Percentiles rank a stretch among this genome's conserved stretches.
These are phyloP conservation scores for Apamea monoglypha DNA, from an alignment of 2,888 invertebrate genomes.

Conservation along the genomic window DNA sequence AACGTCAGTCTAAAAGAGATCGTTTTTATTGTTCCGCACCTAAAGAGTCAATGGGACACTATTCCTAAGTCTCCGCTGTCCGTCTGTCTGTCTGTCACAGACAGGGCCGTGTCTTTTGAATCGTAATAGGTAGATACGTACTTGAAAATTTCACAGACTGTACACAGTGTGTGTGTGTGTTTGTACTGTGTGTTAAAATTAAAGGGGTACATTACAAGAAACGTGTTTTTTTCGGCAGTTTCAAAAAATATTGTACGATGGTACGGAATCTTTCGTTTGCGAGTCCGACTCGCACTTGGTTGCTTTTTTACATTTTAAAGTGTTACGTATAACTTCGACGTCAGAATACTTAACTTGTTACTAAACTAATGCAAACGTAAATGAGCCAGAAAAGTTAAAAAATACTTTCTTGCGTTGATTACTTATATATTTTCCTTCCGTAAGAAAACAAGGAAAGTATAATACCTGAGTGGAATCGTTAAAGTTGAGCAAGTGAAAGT, in stretches of 20 bases:
- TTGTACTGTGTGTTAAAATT: too few relatives aligned
- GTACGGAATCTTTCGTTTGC: too few relatives aligned
- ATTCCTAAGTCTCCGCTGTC: neutral
- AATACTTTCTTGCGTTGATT: neutral
- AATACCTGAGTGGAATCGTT: slow-evolving; percentile 11
- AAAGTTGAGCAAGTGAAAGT: slow-evolving; percentile 36
- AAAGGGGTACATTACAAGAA: too few relatives aligned
- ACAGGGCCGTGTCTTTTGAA: neutral
- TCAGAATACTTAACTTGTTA: neutral
- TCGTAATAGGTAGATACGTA: neutral
- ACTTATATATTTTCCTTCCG: neutral
- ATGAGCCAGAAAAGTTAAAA: neutral
- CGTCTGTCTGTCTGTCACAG: too few relatives aligned
- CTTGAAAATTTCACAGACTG: too few relatives aligned
- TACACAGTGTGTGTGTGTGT: too few relatives aligned
- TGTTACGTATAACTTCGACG: too few relatives aligned
- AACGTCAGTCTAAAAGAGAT: neutral
- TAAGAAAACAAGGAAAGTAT: slow-evolving; percentile 34
- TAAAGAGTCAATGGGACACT: neutral
- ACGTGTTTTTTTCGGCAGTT: too few relatives aligned
- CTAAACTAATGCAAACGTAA: neutral
- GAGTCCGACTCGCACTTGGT: too few relatives aligned
- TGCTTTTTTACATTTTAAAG: too few relatives aligned
- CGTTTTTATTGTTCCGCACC: neutral
- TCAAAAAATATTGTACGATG: too few relatives aligned